A percentile compares a stretch with the other conserved stretches of the same genome.
These are phyloP conservation scores for Cryptus armator DNA, from an alignment of 2,888 invertebrate species.

Conservation along the genomic window DNA sequence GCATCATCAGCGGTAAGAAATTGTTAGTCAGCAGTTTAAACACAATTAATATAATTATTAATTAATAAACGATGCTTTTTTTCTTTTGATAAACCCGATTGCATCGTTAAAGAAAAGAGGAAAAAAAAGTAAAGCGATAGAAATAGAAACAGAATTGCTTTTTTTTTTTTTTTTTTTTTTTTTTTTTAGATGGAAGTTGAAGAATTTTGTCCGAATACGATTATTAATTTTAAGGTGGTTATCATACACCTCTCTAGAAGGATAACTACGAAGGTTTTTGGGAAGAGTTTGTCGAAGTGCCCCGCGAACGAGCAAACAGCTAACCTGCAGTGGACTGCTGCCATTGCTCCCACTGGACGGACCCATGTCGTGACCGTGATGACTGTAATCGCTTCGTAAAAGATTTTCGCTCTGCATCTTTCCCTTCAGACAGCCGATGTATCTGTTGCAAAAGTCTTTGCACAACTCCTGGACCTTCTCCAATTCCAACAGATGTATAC, in stretches of 20 bases:
- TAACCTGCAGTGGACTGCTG: constrained; percentile 85
- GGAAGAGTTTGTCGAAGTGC: constrained; percentile 71
- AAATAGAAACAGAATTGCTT: neutral
- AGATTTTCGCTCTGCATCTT: constrained; percentile 96
- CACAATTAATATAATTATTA: neutral
- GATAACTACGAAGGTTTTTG: constrained; percentile 82
- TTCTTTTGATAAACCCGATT: neutral
- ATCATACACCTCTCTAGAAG: constrained; percentile 81
- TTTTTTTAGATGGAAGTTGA: neutral
- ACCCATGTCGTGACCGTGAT: constrained; percentile 84
- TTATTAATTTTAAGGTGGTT: constrained; percentile 57
- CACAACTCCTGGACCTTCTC: constrained; percentile 98
- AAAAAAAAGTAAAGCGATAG: neutral
- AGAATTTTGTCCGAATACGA: constrained; percentile 34
- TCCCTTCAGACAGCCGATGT: constrained; percentile 95
- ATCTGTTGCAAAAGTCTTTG: constrained; percentile 97
- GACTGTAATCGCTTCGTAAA: constrained; percentile 92
- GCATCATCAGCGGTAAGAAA: constrained; percentile 31
- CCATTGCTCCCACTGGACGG: constrained; percentile 84
- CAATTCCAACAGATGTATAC: constrained; percentile 96
- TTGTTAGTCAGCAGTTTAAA: constrained; percentile 47
- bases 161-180: neutral
- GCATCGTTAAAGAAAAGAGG: constrained; percentile 5
- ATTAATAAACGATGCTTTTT: neutral
- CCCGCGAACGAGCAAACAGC: constrained; percentile 77